Evolutionary conservation across 2,797 vertebrate species (phyloP).

Genomic region (Linurgus olivaceus): DNA sequence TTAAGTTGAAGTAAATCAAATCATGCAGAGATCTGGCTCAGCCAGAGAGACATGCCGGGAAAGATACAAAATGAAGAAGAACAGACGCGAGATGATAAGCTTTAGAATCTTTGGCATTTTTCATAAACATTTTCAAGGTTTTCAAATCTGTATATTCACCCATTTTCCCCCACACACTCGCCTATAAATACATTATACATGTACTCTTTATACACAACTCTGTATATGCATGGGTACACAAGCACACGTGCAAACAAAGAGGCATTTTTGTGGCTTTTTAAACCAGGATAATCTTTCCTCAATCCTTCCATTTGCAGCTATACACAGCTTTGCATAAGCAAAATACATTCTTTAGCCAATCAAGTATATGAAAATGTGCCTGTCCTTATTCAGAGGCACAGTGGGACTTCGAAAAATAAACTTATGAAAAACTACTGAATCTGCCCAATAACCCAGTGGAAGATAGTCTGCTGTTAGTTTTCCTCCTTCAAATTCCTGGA

Average conservation of each 20-base stretch:
- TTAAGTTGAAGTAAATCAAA: constrained; percentile 79
- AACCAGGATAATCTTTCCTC: constrained; percentile 38
- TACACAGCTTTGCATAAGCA: background rate
- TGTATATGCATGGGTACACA: background rate
- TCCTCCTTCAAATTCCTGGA: background rate
- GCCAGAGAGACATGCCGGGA: constrained; percentile 66
- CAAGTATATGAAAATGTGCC: constrained; percentile 11
- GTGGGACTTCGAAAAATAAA: background rate
- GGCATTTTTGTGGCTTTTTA: constrained; percentile 38
- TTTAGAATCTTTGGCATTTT: constrained; percentile 75
- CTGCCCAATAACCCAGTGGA: background rate
- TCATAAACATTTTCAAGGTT: constrained; percentile 73
- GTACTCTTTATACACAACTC: constrained; percentile 4
- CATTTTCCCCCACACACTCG: background rate
- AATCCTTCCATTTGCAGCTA: constrained; percentile 33
- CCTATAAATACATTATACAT: constrained; percentile 46
- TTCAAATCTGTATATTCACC: constrained; percentile 51
- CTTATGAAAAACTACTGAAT: background rate
- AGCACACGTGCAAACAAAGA: constrained; percentile 21
- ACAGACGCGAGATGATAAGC: constrained; percentile 71
- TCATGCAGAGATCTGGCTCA: constrained; percentile 75
- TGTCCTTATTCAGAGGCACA: constrained; percentile 14
- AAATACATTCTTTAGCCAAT: constrained; percentile 58
- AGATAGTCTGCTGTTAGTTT: background rate
- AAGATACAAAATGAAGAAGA: constrained; percentile 71